Percentiles rank a stretch among this genome's conserved stretches.
Conservation (phyloP, 2,888 invertebrate species). For the Parnassius smintheus region DNA sequence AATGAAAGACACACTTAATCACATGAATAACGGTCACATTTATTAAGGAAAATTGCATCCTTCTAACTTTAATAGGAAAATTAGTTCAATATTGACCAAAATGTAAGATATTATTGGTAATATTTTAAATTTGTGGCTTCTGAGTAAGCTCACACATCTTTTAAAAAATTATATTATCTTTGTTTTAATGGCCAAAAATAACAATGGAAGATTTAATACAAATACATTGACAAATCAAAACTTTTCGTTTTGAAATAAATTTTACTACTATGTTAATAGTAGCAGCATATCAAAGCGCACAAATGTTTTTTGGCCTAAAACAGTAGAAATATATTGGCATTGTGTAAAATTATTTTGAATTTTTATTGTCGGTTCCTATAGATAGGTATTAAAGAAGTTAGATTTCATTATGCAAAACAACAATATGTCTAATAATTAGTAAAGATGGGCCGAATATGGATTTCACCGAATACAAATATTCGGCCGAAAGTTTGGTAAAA, state of each 20-base stretch:
- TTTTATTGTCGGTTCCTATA: constrained; percentile 44
- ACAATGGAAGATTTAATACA: not conserved
- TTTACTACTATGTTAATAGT: not conserved
- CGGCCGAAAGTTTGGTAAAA: too few relatives aligned
- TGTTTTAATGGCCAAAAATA: not conserved
- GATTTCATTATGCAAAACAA: constrained; percentile 33
- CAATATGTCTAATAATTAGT: not conserved
- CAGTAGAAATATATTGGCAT: constrained; percentile 8
- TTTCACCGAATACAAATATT: too few relatives aligned
- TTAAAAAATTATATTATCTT: not conserved
- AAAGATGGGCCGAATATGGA: too few relatives aligned
- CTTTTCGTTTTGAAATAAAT: not conserved
- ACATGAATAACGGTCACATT: constrained; percentile 42
- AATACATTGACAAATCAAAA: too few relatives aligned
- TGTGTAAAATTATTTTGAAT: not conserved
- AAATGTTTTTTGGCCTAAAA: not conserved
- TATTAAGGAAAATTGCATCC: constrained; percentile 18
- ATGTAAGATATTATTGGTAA: constrained; percentile 2
- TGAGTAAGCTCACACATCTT: not conserved
- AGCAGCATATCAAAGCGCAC: not conserved
- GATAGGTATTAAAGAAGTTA: constrained; percentile 33
- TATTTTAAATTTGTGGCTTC: not conserved
- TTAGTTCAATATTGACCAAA: constrained; percentile 27
- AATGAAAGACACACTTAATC: constrained; percentile 32
- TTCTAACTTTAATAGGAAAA: not conserved